These are phyloP conservation scores for Syngnathus floridae DNA, from an alignment of 2,113 vertebrate genomes.

Conservation along the genomic window DNA sequence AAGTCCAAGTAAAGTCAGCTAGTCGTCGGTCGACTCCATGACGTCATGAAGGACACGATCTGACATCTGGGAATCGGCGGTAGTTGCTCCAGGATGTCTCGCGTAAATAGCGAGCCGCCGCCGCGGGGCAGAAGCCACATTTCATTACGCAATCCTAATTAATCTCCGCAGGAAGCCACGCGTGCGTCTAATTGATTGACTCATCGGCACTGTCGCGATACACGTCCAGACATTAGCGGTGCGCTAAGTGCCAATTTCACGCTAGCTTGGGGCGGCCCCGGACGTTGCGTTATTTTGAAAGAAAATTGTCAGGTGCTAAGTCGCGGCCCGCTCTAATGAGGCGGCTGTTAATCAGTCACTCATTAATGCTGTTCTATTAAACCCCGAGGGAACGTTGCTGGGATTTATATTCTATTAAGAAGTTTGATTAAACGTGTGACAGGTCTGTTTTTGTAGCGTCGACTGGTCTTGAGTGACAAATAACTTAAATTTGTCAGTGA, in stretches of 20 bases:
- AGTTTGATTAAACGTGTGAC: background rate
- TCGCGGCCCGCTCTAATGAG: constrained; percentile 9
- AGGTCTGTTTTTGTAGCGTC: background rate
- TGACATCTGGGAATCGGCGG: constrained; percentile 18
- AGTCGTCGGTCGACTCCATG: constrained; percentile 43
- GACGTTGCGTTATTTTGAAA: constrained; percentile 32
- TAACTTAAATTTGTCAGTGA: background rate
- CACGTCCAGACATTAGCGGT: constrained; percentile 24
- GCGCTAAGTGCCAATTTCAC: constrained; percentile 53
- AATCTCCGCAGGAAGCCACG: constrained; percentile 49
- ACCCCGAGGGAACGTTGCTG: constrained; percentile 27
- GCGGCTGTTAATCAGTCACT: constrained; percentile 42
- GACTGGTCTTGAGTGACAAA: background rate
- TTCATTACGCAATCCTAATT: constrained; percentile 61
- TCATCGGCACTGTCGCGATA: constrained; percentile 42
- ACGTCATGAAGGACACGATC: constrained; percentile 9
- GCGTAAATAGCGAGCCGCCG: constrained; percentile 15
- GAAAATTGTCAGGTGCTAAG: constrained; percentile 43
- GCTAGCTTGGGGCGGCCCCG: constrained; percentile 23
- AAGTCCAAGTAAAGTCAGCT: background rate
- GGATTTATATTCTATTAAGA: constrained; percentile 27
- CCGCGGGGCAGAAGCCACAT: constrained; percentile 27
- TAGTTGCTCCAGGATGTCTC: constrained; percentile 24
- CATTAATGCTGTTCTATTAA: constrained; percentile 34
- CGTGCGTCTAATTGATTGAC: constrained; percentile 50